Evolutionary conservation across 2,888 invertebrate genomes (phyloP).

Genomic region (Oligia latruncula): DNA sequence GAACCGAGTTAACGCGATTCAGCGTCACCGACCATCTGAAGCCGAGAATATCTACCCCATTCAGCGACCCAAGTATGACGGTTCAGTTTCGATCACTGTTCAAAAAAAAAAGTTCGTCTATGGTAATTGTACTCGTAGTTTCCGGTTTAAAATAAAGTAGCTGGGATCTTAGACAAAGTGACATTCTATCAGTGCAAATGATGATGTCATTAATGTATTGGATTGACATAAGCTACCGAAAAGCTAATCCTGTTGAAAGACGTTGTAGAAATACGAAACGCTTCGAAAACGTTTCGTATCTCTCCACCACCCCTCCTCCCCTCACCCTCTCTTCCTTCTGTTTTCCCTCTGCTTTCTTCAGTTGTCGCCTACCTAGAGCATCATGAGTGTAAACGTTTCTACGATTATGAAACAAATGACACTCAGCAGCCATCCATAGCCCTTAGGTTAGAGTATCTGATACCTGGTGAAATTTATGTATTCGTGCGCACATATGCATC

Average conservation of each 20-base stretch:
- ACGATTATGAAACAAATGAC: neutral
- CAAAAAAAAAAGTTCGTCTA: neutral
- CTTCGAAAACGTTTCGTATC: neutral
- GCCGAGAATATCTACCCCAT: no score
- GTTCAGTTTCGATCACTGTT: neutral
- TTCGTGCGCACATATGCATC: neutral
- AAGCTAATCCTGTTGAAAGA: neutral
- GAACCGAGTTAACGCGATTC: neutral
- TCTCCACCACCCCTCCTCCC: neutral
- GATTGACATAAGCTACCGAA: neutral
- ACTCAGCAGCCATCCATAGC: neutral
- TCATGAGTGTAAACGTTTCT: neutral
- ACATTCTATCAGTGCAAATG: neutral
- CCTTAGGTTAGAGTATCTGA: neutral
- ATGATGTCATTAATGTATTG: neutral
- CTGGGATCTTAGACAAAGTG: neutral
- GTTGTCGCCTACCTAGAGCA: neutral
- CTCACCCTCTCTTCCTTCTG: no score
- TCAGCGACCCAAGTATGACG: no score
- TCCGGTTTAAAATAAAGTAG: neutral
- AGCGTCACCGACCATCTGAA: neutral
- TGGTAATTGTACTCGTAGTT: neutral
- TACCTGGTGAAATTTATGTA: neutral
- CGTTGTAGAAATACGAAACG: neutral
- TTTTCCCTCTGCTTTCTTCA: neutral